These are phyloP conservation scores for Sphenopsis melanotis DNA, from an alignment of 2,797 vertebrate species.

Conservation along the genomic window DNA sequence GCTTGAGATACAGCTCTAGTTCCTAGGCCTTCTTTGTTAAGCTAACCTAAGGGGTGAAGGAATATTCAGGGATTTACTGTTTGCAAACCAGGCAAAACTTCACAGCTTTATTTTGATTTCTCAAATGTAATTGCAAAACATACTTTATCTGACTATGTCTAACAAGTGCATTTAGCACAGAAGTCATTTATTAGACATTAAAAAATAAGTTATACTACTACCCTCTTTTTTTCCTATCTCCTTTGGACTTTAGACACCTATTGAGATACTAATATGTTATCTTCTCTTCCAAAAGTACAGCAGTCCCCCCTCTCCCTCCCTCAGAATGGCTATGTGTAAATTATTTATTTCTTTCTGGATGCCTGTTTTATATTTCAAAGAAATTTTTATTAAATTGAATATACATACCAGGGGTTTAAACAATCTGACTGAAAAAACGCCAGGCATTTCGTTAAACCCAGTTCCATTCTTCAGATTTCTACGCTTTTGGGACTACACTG, in stretches of 20 bases:
- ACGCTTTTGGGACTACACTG: background rate
- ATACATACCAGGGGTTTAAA: background rate
- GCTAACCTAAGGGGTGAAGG: background rate
- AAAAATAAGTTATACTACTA: background rate
- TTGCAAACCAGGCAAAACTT: background rate
- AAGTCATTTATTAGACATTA: background rate
- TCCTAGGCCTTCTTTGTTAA: background rate
- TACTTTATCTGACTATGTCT: background rate
- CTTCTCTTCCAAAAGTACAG: background rate
- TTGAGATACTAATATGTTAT: background rate
- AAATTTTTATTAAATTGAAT: background rate
- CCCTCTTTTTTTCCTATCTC: background rate
- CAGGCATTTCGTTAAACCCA: background rate
- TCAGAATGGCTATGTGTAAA: background rate
- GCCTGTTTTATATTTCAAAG: background rate
- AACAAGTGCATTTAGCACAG: background rate
- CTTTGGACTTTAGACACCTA: background rate
- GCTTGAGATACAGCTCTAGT: background rate
- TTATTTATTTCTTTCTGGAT: background rate
- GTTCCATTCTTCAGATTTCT: background rate
- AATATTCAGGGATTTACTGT: background rate
- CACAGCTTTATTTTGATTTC: background rate
- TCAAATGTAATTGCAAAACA: background rate
- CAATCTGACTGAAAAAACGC: background rate
- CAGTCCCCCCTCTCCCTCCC: accelerated